phyloP scores from a whole-genome alignment of 2,888 invertebrate species.

The Gastracanthus pulcherrimus region DNA sequence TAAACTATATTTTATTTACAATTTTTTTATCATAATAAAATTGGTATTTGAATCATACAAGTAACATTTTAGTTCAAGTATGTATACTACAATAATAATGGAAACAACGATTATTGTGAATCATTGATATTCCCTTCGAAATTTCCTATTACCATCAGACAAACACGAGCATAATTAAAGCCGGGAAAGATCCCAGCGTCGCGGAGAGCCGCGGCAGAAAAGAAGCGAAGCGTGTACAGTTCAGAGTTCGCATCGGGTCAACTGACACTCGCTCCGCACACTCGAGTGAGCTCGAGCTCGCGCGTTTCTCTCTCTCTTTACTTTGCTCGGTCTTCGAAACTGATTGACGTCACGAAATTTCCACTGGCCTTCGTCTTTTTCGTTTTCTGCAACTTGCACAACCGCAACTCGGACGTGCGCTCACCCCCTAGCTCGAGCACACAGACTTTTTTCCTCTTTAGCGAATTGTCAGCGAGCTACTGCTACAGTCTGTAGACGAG shows the following conservation, averaged over 20 bases:
- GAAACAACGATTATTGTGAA: no score
- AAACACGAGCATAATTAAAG: neutral
- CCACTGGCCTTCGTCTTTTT: constrained; percentile 57
- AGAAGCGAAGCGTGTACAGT: constrained; percentile 29
- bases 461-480: neutral
- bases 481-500: no score
- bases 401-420: constrained; percentile 45
- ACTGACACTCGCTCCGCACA: constrained; percentile 19
- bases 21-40: no score
- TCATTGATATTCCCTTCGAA: no score
- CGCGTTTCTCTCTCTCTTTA: neutral
- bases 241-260: constrained; percentile 61
- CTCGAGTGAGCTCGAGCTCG: neutral
- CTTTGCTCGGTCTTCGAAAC: constrained; percentile 27
- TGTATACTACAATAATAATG: no score
- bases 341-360: constrained; percentile 63
- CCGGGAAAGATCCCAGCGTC: neutral
- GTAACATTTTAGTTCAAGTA: no score
- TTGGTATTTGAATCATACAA: no score
- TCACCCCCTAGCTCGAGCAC: neutral
- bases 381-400: constrained; percentile 42
- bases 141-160: neutral
- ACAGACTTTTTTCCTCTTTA: neutral
- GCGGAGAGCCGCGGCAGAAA: neutral
- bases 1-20: no score